Base-by-base conservation (phyloP, 2,888 invertebrate species). In the Ellobium chinense region DNA sequence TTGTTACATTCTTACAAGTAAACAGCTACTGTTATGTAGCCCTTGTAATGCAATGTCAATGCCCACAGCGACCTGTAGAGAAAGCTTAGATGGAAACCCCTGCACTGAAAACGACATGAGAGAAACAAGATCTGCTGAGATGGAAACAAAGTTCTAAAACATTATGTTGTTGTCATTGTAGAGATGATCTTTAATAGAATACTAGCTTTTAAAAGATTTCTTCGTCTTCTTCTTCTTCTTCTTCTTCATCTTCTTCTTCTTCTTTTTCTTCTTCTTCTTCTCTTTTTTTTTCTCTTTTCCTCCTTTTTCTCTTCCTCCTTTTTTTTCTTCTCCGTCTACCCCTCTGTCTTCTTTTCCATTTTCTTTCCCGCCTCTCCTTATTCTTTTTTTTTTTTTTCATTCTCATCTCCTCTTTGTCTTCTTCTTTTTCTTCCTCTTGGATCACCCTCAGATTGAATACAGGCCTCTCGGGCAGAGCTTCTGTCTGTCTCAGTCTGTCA, bases 281-380 rank as follows among this genome's bases (percentile, higher is more conserved):
- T 68, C 54, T 54, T 54, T 54, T 54, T 70, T 54, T 54, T 31
- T 70, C 54, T 70, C 54, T 54, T 31, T 54, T 54, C 39, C 21
- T 68, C 27, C 24, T 39, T 68, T 39, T 39, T 39, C 18, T 21
- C 39, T 29, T 68, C 46, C 29, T 68, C 27, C 27, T 39, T 37
- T 24, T 68, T 36, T n/a, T 36, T 14, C 37, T 68, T 39, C 39
- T 39, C 39, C 39, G 18, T 39, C 39, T 70, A 24, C 21, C 36
- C 54, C 54, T 70, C 36, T 54, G 29, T 54, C 46, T 70, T 27
- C 29, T 31, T 46, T 29, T 70, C 36, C 29, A n/a, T 70, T 29
- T 70, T 27, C 54, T 29, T 54, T 24, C 46, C 70, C 39, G 1
- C n/a, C 39, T 68, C n/a, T 68, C 21, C n/a, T n/a, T n/a, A n/a